Percentiles rank a stretch among this genome's conserved stretches.
phyloP scores from a whole-genome alignment of 1,140 invertebrate species.

The Drosophila pseudoananassae region DNA sequence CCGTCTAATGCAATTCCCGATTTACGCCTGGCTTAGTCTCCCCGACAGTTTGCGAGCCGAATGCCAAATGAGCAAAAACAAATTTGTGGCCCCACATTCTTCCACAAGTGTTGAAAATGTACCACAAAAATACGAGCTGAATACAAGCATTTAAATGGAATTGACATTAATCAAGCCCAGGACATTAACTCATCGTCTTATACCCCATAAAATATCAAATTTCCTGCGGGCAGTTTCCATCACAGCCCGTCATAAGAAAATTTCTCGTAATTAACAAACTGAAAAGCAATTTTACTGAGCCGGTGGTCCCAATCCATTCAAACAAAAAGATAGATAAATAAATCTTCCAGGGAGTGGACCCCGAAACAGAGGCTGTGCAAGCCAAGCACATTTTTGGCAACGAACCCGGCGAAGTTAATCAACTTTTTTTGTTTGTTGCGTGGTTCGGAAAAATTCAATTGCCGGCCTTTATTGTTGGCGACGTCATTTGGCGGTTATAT shows the following conservation, averaged over 20 bases:
- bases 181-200: conserved; percentile 30
- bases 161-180: conserved; percentile 38
- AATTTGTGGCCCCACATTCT: conserved; percentile 37
- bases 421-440: conserved; percentile 40
- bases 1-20: conserved; percentile 40
- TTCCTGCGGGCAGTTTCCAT: conserved; percentile 12
- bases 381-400: conserved; percentile 34
- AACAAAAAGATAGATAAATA: conserved; percentile 28
- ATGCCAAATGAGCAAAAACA: conserved; percentile 41
- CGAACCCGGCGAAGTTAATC: conserved; percentile 35
- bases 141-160: conserved; percentile 33
- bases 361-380: conserved; percentile 9
- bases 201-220: conserved; percentile 40
- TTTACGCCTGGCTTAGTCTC: conserved; percentile 38
- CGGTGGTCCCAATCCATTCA: conserved; percentile 19
- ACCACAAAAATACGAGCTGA: conserved; percentile 1
- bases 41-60: conserved; percentile 30
- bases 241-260: conserved; percentile 10
- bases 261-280: conserved; percentile 37
- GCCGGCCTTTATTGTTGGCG: conserved; percentile 46
- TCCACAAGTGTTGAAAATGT: conserved; percentile 28
- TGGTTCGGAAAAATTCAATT: conserved; percentile 51
- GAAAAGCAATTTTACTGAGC: conserved; percentile 15
- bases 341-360: conserved; percentile 19
- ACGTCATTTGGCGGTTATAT: conserved; percentile 36